Percentiles rank a stretch among this genome's conserved stretches.
Evolutionary conservation across 2,888 invertebrate species (phyloP).

Genomic region (Xylota sylvarum): DNA sequence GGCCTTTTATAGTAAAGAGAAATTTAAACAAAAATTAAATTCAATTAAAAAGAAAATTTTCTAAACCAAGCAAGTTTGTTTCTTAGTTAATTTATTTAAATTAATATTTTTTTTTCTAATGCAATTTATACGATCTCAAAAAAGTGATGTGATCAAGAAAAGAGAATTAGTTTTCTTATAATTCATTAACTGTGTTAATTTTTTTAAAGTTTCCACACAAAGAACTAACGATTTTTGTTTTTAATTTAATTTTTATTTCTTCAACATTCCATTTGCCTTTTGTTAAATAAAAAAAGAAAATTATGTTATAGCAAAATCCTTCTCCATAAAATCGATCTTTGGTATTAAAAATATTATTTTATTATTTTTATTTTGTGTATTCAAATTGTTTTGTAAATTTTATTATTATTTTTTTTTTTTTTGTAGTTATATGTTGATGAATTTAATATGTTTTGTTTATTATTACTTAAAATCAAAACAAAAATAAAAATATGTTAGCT

Average conservation of each 20-base stretch:
- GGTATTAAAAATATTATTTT: conserved; percentile 61
- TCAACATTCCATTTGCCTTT: conserved; percentile 74
- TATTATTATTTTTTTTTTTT: conserved; percentile 28
- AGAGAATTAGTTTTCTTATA: conserved; percentile 59
- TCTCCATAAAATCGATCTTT: conserved; percentile 62
- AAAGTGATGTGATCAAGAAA: conserved; percentile 74
- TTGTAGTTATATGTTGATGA: conserved; percentile 71
- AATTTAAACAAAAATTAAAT: conserved; percentile 70
- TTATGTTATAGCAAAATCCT: conserved; percentile 39
- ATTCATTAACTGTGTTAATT: conserved; percentile 68
- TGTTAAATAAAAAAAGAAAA: conserved; percentile 50
- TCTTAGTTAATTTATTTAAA: conserved; percentile 56
- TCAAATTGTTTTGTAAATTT: conserved; percentile 58
- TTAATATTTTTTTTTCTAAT: conserved; percentile 52
- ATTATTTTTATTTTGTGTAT: conserved; percentile 43
- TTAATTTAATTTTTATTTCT: conserved; percentile 66
- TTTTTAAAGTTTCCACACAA: conserved; percentile 75
- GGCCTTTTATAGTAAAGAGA: conserved; percentile 82
- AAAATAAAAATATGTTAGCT: conserved; percentile 36
- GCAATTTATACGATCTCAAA: conserved; percentile 75
- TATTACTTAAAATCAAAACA: conserved; percentile 55
- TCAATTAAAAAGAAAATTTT: conserved; percentile 52
- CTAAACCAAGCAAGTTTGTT: conserved; percentile 51
- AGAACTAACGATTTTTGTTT: conserved; percentile 4
- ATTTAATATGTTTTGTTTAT: conserved; percentile 76